phyloP scores from a whole-genome alignment of 2,888 invertebrate species.

The Andricus curvator region DNA sequence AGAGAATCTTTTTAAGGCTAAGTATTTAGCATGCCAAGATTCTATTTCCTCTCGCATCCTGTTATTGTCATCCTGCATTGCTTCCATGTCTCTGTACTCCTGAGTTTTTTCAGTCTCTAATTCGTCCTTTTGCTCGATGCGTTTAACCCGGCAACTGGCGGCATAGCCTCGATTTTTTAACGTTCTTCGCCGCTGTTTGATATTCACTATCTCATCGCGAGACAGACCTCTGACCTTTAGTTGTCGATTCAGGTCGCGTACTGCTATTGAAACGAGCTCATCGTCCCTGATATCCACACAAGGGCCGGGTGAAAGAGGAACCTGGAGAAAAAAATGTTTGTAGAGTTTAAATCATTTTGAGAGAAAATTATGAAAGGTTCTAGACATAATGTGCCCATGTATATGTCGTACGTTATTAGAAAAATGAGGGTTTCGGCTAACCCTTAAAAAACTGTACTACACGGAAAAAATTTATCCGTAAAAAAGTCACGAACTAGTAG shows the following conservation, averaged over 20 bases:
- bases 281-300: constrained; percentile 94
- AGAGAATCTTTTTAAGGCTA: constrained; percentile 92
- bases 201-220: constrained; percentile 92
- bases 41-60: constrained; percentile 90
- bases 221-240: constrained; percentile 92
- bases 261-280: constrained; percentile 94
- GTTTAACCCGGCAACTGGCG: constrained; percentile 94
- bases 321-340: constrained; percentile 79
- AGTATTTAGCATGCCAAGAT: constrained; percentile 88
- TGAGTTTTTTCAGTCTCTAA: too few relatives aligned
- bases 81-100: constrained; percentile 87
- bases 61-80: constrained; percentile 90
- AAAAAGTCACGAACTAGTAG: too few relatives aligned
- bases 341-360: too few relatives aligned
- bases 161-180: constrained; percentile 98
- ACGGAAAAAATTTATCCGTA: too few relatives aligned
- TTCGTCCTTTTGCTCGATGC: constrained; percentile 88
- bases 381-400: too few relatives aligned
- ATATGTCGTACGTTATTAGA: too few relatives aligned
- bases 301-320: constrained; percentile 90
- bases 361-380: too few relatives aligned
- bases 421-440: too few relatives aligned
- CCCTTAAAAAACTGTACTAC: too few relatives aligned
- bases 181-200: constrained; percentile 97
- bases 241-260: constrained; percentile 93